phyloP scores from a whole-genome alignment of 2,797 vertebrate genomes.

The Clarias laeviceps region DNA sequence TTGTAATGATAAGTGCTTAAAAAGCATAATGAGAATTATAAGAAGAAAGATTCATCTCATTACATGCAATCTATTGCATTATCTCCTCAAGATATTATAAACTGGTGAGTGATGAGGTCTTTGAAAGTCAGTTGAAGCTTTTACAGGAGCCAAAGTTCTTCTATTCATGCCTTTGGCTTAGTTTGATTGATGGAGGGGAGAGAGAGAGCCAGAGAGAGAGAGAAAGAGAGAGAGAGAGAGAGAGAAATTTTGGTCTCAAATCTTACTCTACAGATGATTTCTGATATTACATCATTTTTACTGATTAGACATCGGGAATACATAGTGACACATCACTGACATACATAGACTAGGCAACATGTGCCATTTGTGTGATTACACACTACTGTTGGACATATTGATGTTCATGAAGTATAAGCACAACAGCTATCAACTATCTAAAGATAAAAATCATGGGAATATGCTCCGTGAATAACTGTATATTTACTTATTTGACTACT shows the following conservation, averaged over 20 bases:
- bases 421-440: background rate
- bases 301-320: background rate
- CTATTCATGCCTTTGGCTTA: constrained; percentile 1
- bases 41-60: background rate
- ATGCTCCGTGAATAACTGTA: background rate
- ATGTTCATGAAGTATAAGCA: background rate
- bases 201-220: background rate
- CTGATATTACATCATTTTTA: background rate
- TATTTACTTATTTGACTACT: background rate
- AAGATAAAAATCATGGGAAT: background rate
- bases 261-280: background rate
- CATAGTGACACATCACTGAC: background rate
- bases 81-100: constrained; percentile 10
- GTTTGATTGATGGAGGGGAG: background rate
- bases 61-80: background rate
- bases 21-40: background rate
- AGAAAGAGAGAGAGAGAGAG: background rate
- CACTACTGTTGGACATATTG: background rate
- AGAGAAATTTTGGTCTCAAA: background rate
- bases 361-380: background rate
- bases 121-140: constrained; percentile 1
- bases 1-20: background rate
- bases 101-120: constrained; percentile 17
- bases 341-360: background rate
- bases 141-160: background rate